Evolutionary conservation across 2,113 vertebrate genomes (phyloP), one percentile per base, ranked within the genome.

Genomic region (Lethenteron camtschaticum): DNA sequence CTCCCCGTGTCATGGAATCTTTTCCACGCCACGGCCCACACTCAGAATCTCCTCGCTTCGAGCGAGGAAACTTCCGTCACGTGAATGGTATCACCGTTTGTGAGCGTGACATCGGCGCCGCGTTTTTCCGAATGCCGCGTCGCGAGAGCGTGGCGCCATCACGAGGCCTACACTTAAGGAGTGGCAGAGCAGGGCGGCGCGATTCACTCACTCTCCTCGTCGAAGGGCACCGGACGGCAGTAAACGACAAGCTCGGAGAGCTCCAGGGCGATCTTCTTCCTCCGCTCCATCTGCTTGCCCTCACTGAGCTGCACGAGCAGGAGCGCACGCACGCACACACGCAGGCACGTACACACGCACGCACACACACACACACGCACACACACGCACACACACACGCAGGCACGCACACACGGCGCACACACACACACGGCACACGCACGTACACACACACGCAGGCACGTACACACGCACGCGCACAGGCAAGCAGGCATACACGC

Each of bases 191-290:
- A 58, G 56, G 66, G n/a, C 57, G 9, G 10, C 41, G 41, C 41
- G 41, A 41, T 41, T 41, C 70, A 68, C 80, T 79, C 76, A 83
- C 82, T 83, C 74, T 83, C 81, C 71, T 84, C 82, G 56, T 83
- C 82, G 75, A 84, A 84, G 24, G 82, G 81, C 68, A 84, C 82
- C 0, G 82, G 82, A 68, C 82, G 74, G 72, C 82, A 84, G 77
- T 84, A 84, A 14, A 84, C 80, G 70, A 84, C 82, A 1, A 84
- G 79, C 68, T 84, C 82, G 0, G 82, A 84, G 70, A 84, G 71
- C 76, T 84, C 82, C 75, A 84, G 77, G 0, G 82, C 82, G 2
- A 84, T 84, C 78, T 84, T 84, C 73, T 84, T 84, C 75, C 82
- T 78, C 70, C 82, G 76, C 77, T 84, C 82, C 82, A 84, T 84